Base-by-base conservation (phyloP, 2,888 invertebrate genomes). In the Thumatha senex region DNA sequence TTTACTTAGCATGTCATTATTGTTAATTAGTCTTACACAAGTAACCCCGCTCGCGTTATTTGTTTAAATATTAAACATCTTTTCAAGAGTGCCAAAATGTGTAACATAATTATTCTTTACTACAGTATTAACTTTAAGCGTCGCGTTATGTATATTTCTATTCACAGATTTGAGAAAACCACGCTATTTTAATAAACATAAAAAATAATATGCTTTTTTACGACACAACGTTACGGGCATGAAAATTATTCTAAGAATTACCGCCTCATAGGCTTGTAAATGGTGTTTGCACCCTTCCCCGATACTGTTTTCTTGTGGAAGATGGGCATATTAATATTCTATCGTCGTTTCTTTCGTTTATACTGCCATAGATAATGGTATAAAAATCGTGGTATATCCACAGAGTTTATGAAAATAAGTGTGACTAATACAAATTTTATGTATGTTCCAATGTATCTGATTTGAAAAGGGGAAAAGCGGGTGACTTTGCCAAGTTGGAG, bases 291-390 rank as follows among this genome's bases (percentile, higher is more conserved):
- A 40, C 40, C 46, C 31, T 33, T 39, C 14, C 40, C 24, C 31
- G 39, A 34, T 40, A 35, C 48, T 33, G 36, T 53, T 48, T 53
- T 34, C 42, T 30, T 30, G 29, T 29, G 33, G 14, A 44, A n/a
- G 31, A 10, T 31, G 10, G 24, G 18, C 31, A 12, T 53, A 53
- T 48, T 53, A 48, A 41, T 45, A 48, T 53, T 53, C 48, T 9
- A 43, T 35, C 33, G n/a, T 46, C 53, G 48, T 40, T 33, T 15
- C 15, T 13, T 36, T 40, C 52, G 14, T 48, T 44, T 40, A 42
- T 44, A 11, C 15, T 14, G 13, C n/a, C 31, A 12, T 41, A 40
- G 40, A 24, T 24, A 24, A 24, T 24, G 31, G 33, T 44, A 42
- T 48, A 29, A 15, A 41, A 33, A 53, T 45, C 34, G 38, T 24